Evolutionary conservation across 2,113 vertebrate species (phyloP).

Genomic region (Tilapia sparmanii): DNA sequence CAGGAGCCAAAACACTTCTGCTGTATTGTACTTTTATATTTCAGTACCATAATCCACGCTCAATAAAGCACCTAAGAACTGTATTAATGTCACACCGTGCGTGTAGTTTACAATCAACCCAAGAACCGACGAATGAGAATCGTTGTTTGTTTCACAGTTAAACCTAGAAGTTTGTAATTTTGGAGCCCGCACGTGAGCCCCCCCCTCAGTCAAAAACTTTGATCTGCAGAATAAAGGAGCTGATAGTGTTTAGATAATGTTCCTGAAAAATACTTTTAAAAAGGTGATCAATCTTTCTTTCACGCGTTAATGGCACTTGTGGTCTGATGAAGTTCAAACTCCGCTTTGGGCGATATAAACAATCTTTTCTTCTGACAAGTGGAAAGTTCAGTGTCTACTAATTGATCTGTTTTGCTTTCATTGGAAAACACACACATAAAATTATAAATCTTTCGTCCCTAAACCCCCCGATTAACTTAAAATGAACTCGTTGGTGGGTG

Average conservation of each 20-base stretch:
- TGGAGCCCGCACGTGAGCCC: neutral
- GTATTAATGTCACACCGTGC: neutral
- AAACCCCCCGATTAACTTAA: neutral
- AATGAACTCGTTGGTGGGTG: neutral
- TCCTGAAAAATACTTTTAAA: neutral
- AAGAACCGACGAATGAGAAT: neutral
- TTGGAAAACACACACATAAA: neutral
- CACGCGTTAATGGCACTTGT: neutral
- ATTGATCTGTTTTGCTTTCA: neutral
- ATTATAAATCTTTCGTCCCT: neutral
- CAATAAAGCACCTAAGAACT: neutral
- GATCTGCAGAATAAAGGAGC: neutral
- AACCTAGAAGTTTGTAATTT: neutral
- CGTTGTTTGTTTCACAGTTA: neutral
- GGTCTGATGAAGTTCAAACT: constrained; percentile 10
- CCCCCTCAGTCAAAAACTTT: neutral
- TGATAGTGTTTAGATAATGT: neutral
- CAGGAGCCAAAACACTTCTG: constrained; percentile 12
- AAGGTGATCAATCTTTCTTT: neutral
- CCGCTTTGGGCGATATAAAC: neutral
- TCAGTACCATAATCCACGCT: neutral
- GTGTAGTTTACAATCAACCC: neutral
- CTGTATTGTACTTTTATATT: neutral
- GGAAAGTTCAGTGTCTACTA: constrained; percentile 27
- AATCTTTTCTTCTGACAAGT: neutral